These are phyloP conservation scores for Blomia tropicalis DNA, from an alignment of 2,888 invertebrate species.

Conservation along the genomic window DNA sequence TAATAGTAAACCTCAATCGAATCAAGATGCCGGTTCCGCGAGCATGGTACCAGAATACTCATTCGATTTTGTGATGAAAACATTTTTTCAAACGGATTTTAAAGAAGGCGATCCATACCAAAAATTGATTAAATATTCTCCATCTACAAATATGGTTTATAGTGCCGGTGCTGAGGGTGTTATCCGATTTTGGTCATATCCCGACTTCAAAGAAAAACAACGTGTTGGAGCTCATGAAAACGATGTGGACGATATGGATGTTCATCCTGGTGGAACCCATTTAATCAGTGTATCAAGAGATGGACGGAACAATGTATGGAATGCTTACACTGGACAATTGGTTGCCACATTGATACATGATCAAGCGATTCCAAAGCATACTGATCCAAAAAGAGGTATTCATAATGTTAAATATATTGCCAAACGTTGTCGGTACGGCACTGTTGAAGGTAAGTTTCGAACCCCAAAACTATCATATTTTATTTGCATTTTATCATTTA, in stretches of 20 bases:
- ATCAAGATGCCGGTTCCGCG: neutral
- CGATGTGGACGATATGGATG: constrained; percentile 86
- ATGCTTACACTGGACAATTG: constrained; percentile 48
- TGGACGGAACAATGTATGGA: constrained; percentile 66
- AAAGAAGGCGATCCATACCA: constrained; percentile 57
- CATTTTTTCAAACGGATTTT: constrained; percentile 36
- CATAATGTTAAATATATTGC: constrained; percentile 32
- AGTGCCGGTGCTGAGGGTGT: constrained; percentile 81
- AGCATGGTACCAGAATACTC: constrained; percentile 26
- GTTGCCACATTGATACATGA: constrained; percentile 55
- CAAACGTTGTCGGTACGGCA: constrained; percentile 35
- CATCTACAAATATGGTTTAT: constrained; percentile 59
- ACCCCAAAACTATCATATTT: neutral
- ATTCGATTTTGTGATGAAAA: constrained; percentile 35
- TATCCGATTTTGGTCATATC: constrained; percentile 73
- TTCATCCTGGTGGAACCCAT: constrained; percentile 58
- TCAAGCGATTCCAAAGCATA: constrained; percentile 15
- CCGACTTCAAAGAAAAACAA: constrained; percentile 52
- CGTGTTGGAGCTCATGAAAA: constrained; percentile 63
- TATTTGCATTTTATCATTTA: constrained; percentile 39
- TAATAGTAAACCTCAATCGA: neutral
- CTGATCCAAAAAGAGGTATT: neutral
- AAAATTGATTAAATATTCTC: constrained; percentile 63
- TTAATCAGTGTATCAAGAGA: constrained; percentile 75
- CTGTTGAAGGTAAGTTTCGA: constrained; percentile 19